Conservation (phyloP, 53 echinoderm and acorn worm species). For the Apostichopus leukothele region DNA sequence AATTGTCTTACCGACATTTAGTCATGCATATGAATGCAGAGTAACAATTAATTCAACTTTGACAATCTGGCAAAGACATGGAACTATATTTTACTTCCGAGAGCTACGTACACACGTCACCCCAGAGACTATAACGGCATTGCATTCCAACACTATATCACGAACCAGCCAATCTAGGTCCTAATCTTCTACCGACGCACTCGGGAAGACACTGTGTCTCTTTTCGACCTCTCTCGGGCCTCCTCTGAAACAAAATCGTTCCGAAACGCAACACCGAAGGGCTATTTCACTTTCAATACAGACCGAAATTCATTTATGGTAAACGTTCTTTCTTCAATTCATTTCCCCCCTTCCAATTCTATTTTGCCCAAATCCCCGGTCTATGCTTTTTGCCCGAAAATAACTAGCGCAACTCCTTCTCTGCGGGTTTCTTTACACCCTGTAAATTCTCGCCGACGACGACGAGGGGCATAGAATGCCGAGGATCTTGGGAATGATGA, state of each 20-base stretch:
- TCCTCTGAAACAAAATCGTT: not conserved
- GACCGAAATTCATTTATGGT: not conserved
- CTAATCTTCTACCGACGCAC: not conserved
- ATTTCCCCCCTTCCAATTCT: not conserved
- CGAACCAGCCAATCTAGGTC: not conserved
- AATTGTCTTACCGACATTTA: too few relatives aligned
- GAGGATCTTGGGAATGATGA: not conserved
- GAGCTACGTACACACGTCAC: not conserved
- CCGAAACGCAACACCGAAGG: not conserved
- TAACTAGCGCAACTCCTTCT: not conserved
- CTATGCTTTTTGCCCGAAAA: too few relatives aligned
- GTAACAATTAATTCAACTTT: not conserved
- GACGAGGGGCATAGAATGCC: not conserved
- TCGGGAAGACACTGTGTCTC: not conserved
- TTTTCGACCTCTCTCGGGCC: not conserved
- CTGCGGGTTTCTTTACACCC: not conserved
- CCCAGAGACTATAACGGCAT: not conserved
- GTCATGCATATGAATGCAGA: too few relatives aligned
- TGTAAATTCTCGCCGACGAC: not conserved
- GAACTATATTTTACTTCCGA: not conserved
- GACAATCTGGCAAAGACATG: not conserved
- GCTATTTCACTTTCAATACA: not conserved
- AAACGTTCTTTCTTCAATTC: not conserved
- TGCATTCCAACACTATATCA: not conserved
- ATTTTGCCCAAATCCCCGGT: too few relatives aligned